Evolutionary conservation across 2,113 vertebrate species (phyloP).

Genomic region (Alethe diademata): DNA sequence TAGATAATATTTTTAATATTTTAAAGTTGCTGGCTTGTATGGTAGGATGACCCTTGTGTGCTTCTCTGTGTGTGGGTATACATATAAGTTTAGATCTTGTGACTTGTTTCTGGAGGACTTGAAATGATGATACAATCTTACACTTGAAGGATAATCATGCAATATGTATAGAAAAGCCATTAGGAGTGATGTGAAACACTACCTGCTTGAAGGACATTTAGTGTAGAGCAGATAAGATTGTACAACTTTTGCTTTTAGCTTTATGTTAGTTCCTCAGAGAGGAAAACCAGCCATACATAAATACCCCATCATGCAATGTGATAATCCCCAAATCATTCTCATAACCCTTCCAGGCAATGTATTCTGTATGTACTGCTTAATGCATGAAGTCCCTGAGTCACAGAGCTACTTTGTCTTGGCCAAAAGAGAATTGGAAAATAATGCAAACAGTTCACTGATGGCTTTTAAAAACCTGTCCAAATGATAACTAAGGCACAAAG

Average conservation of each 20-base stretch:
- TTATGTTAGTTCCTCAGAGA: neutral
- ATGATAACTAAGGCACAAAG: neutral
- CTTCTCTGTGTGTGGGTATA: neutral
- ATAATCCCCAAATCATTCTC: neutral
- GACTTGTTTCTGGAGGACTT: neutral
- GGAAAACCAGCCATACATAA: neutral
- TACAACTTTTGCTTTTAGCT: neutral
- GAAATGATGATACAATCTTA: neutral
- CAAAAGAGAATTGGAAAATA: neutral
- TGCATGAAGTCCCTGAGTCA: neutral
- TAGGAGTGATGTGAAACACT: neutral
- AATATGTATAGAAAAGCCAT: neutral
- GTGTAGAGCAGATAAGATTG: neutral
- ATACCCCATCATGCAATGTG: neutral
- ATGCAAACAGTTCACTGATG: neutral
- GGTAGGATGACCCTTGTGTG: neutral
- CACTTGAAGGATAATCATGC: neutral
- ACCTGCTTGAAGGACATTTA: neutral
- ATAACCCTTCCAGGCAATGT: neutral
- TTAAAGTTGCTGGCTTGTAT: neutral
- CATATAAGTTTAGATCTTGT: neutral
- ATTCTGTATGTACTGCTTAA: neutral
- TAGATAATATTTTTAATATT: slow-evolving; percentile 21
- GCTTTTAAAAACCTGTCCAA: neutral
- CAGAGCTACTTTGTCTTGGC: neutral